Evolutionary conservation across 2,797 vertebrate species (phyloP).

Genomic region (Chrosomus eos): DNA sequence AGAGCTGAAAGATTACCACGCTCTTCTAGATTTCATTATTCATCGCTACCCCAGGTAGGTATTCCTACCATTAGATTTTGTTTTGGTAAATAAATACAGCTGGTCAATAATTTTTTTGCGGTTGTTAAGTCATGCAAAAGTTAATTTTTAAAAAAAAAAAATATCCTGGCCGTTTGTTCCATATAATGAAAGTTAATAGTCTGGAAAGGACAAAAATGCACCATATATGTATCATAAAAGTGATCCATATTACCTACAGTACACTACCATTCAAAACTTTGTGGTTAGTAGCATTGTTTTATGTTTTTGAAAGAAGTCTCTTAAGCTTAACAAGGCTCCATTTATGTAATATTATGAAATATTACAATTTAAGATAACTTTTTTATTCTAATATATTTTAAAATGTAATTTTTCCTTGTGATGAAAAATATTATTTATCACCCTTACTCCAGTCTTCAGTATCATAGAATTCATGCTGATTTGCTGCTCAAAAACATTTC

Average conservation of each 20-base stretch:
- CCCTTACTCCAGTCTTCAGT: neutral
- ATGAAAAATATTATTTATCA: neutral
- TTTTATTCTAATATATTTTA: neutral
- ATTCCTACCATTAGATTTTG: neutral
- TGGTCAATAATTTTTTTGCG: too few relatives aligned
- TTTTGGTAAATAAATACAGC: neutral
- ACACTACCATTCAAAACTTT: neutral
- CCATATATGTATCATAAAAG: neutral
- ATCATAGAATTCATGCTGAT: neutral
- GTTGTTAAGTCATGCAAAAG: neutral
- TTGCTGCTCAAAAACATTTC: neutral
- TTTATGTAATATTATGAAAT: neutral
- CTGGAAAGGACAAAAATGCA: neutral
- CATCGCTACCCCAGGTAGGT: conserved; percentile 84
- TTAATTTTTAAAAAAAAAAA: neutral
- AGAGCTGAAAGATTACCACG: conserved; percentile 76
- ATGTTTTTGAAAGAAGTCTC: neutral
- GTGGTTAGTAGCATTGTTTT: neutral
- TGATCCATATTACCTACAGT: neutral
- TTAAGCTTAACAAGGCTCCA: neutral
- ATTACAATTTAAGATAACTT: neutral
- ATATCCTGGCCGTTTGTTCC: neutral
- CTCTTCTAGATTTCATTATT: conserved; percentile 85
- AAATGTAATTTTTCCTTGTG: neutral
- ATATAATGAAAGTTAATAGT: neutral